Conservation (phyloP, 2,888 invertebrate species). For the Drosophila nr. medialis region DNA sequence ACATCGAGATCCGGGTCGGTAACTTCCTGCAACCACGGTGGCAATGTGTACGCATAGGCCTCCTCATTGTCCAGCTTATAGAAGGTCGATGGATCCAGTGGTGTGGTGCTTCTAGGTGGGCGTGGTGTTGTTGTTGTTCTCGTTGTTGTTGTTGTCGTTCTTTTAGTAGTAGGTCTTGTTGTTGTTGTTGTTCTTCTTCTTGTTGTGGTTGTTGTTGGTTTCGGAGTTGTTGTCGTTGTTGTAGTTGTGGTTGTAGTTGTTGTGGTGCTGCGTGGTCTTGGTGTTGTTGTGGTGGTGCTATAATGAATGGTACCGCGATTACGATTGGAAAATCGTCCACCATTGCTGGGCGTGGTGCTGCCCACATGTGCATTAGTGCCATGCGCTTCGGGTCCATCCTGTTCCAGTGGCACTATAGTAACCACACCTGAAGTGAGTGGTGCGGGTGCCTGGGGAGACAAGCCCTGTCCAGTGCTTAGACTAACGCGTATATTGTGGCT, state of each 20-base stretch:
- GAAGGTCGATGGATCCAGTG: conserved; percentile 67
- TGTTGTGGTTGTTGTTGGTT: conserved; percentile 35
- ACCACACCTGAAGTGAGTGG: conserved; percentile 49
- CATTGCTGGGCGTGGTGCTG: conserved; percentile 53
- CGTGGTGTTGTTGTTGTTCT: conserved; percentile 42
- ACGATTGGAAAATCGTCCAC: conserved; percentile 58
- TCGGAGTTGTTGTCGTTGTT: conserved; percentile 1
- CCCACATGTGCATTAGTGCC: conserved; percentile 73
- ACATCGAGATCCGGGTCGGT: conserved; percentile 83
- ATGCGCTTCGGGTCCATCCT: conserved; percentile 61
- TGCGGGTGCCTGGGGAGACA: conserved; percentile 47
- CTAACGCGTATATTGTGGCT: conserved; percentile 65
- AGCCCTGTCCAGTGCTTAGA: conserved; percentile 54
- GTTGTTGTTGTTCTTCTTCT: conserved; percentile 43
- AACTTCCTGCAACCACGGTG: conserved; percentile 81
- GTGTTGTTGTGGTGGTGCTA: conserved; percentile 55
- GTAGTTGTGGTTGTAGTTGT: conserved; percentile 42
- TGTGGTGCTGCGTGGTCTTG: conserved; percentile 32
- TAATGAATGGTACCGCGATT: conserved; percentile 69
- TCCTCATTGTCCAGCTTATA: conserved; percentile 72
- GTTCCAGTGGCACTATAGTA: conserved; percentile 37
- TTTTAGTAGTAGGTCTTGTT: background rate
- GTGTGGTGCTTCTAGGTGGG: conserved; percentile 52
- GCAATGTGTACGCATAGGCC: conserved; percentile 78
- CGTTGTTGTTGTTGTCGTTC: conserved; percentile 35